Evolutionary conservation across 2,888 invertebrate species (phyloP).

Genomic region (Perizoma flavofasciatum): DNA sequence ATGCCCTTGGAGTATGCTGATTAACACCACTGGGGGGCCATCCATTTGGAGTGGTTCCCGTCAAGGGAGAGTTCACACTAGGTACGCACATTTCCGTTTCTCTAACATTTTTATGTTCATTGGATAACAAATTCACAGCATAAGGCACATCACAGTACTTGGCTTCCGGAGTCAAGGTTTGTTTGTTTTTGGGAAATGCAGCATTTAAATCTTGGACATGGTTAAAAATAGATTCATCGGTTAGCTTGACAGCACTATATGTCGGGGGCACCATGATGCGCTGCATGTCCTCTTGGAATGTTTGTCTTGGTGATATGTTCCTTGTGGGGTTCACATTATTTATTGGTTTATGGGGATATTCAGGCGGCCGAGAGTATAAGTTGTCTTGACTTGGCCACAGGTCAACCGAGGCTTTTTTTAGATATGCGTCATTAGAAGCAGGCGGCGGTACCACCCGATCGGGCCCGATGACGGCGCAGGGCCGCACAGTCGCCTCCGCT

Average conservation of each 20-base stretch:
- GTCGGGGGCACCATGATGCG: conserved; percentile 76
- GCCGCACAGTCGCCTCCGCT: conserved; percentile 69
- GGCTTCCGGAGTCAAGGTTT: conserved; percentile 61
- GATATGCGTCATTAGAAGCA: conserved; percentile 55
- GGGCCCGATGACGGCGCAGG: conserved; percentile 81
- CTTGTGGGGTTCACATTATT: conserved; percentile 66
- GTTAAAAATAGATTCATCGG: conserved; percentile 59
- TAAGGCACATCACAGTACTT: conserved; percentile 82
- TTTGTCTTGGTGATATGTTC: conserved; percentile 82
- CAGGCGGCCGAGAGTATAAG: conserved; percentile 64
- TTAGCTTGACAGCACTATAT: conserved; percentile 62
- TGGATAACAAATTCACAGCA: conserved; percentile 63
- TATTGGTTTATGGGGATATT: conserved; percentile 65
- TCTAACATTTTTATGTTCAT: conserved; percentile 70
- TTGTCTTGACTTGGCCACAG: conserved; percentile 65
- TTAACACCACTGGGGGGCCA: conserved; percentile 62
- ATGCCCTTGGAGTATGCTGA: conserved; percentile 59
- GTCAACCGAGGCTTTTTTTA: conserved; percentile 63
- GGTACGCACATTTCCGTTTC: conserved; percentile 65
- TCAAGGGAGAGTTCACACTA: conserved; percentile 57
- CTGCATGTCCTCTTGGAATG: conserved; percentile 82
- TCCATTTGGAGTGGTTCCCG: conserved; percentile 57
- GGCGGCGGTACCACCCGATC: conserved; percentile 70
- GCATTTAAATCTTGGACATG: conserved; percentile 52
- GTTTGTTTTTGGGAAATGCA: conserved; percentile 61